These are phyloP conservation scores for Scaptomyza cyrtandrae DNA, from an alignment of 2,888 invertebrate species.

Conservation along the genomic window DNA sequence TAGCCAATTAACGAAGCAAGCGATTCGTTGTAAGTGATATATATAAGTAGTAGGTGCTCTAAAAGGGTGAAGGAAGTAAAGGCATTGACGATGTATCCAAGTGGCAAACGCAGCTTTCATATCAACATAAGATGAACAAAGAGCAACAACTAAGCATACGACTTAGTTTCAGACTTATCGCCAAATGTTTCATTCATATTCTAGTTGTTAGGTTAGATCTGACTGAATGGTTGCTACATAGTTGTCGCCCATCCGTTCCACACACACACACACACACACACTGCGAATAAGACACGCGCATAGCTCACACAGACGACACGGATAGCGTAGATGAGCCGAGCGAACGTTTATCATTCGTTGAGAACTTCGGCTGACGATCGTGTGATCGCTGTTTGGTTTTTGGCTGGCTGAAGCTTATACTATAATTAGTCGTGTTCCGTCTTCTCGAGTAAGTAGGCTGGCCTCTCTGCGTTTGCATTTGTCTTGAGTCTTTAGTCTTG, in stretches of 20 bases:
- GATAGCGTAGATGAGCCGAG: slow-evolving; percentile 64
- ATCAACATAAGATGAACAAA: slow-evolving; percentile 45
- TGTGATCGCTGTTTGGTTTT: slow-evolving; percentile 56
- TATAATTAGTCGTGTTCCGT: slow-evolving; percentile 84
- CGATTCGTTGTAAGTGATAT: background rate
- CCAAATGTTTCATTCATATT: slow-evolving; percentile 57
- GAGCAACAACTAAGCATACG: slow-evolving; percentile 23
- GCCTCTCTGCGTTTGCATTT: slow-evolving; percentile 50
- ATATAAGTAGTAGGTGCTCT: slow-evolving; percentile 40
- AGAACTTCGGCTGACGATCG: slow-evolving; percentile 29
- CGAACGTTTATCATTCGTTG: slow-evolving; percentile 23
- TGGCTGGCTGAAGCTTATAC: slow-evolving; percentile 81
- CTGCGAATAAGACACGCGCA: slow-evolving; percentile 1
- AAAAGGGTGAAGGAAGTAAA: slow-evolving; percentile 33
- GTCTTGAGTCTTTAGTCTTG: slow-evolving; percentile 42
- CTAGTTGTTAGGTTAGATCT: slow-evolving; percentile 55
- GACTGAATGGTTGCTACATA: slow-evolving; percentile 61
- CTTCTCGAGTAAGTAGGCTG: slow-evolving; percentile 84
- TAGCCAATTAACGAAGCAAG: no score
- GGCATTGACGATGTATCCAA: slow-evolving; percentile 38
- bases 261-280: slow-evolving; percentile 24
- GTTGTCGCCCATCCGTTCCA: slow-evolving; percentile 62
- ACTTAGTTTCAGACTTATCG: slow-evolving; percentile 61
- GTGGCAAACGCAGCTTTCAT: slow-evolving; percentile 23
- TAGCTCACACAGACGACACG: slow-evolving; percentile 57